Base-by-base conservation (phyloP, 2,797 vertebrate species). In the Toxotes lorentzi region DNA sequence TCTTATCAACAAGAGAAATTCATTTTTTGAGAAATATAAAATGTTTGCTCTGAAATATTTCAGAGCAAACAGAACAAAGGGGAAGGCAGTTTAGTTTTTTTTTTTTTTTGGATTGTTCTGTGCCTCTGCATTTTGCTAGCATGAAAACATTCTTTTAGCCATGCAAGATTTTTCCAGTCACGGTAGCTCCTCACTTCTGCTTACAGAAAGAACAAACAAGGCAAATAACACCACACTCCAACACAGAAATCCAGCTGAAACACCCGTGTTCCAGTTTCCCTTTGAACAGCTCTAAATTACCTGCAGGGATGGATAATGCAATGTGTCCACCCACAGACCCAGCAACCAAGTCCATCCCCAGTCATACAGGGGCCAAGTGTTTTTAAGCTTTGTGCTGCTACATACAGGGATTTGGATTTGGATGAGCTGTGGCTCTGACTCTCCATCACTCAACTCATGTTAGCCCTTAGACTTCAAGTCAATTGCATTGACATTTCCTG, bases 401-500 rank as follows among this genome's bases (percentile, higher is more conserved):
- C 27, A 24, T 79, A 43, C 54, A 48, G 38, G 47, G 19, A 17
- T 68, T 47, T 21, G 19, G 51, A 58, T 79, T 43, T 58, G 54
- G n/a, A 68, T 27, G 23, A 53, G 60, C 59, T 68, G 1, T 2
- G n/a, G 32, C 10, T 38, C 24, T 40, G 38, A 11, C 23, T 67
- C 23, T 69, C 41, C 64, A 72, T 77, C 71, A 72, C 35, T 76
- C 57, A 70, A 7, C 66, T 69, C 50, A 69, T 23, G 45, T 76
- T 62, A 45, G n/a, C 69, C 32, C 27, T 30, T 35, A 40, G 35
- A 84, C 62, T 57, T 65, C 21, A 19, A 63, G 50, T 82, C 73
- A 67, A 64, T 69, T 62, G 70, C 69, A 84, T 73, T 14, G 47
- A 86, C 64, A 51, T 78, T 78, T 78, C 14, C 19, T 70, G 32